These are phyloP conservation scores for Ciconia nigra DNA, from an alignment of 2,797 vertebrate genomes.

Conservation along the genomic window DNA sequence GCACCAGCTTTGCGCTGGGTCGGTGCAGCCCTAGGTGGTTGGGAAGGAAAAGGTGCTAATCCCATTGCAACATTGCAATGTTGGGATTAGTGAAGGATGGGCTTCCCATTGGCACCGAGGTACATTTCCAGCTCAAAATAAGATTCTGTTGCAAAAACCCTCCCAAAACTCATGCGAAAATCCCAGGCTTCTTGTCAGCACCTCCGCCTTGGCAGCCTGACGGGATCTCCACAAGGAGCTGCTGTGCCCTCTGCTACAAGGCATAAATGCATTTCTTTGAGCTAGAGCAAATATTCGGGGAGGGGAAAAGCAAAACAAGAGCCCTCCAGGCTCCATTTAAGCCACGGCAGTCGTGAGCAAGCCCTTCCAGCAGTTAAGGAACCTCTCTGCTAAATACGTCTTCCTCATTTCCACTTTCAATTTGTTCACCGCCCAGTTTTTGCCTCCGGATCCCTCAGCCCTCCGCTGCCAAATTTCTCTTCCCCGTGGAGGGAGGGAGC, in stretches of 20 bases:
- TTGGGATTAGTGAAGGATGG: background rate
- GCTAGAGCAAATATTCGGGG: background rate
- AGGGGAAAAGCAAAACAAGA: background rate
- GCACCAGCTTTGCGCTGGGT: background rate
- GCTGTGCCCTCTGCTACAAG: background rate
- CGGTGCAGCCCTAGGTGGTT: background rate
- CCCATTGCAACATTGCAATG: rapidly evolving
- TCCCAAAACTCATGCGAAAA: background rate
- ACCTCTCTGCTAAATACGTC: background rate
- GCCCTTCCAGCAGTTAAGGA: background rate
- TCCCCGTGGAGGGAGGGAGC: background rate
- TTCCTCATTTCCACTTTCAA: background rate
- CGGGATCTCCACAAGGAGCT: background rate
- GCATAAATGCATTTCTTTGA: background rate
- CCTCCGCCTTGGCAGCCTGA: background rate
- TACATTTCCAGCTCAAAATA: background rate
- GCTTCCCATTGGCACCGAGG: rapidly evolving
- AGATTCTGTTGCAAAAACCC: background rate
- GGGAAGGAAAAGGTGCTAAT: background rate
- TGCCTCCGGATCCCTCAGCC: background rate
- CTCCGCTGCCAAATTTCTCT: background rate
- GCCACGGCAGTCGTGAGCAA: background rate
- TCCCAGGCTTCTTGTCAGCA: background rate
- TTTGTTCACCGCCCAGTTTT: background rate
- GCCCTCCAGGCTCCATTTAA: background rate